A percentile compares a stretch with the other conserved stretches of the same genome.
Conservation (phyloP, 2,113 vertebrate genomes). For the Beaufortia kweichowensis region DNA sequence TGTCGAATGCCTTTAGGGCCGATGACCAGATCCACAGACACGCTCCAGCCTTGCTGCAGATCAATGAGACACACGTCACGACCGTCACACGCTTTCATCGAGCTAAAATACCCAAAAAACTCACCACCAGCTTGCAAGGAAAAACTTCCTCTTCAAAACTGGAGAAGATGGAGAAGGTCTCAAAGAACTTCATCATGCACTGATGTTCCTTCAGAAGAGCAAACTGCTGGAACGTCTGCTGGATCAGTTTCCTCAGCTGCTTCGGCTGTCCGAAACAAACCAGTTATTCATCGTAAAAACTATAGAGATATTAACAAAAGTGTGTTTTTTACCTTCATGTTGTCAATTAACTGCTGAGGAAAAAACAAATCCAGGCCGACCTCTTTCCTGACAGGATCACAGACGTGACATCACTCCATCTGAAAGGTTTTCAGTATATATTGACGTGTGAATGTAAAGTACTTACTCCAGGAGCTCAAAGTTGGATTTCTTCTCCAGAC, state of each 20-base stretch:
- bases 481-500: conserved; percentile 93
- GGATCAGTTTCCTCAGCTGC: conserved; percentile 84
- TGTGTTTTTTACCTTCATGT: conserved; percentile 87
- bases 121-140: conserved; percentile 81
- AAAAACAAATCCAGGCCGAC: conserved; percentile 92
- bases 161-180: conserved; percentile 74
- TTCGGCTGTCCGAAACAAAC: conserved; percentile 66
- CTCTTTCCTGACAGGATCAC: conserved; percentile 78
- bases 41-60: conserved; percentile 85
- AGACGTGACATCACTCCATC: background rate
- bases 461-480: conserved; percentile 92
- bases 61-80: background rate
- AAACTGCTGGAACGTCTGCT: conserved; percentile 85
- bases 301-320: background rate
- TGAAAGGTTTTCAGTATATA: too few species aligned
- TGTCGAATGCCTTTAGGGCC: conserved; percentile 89
- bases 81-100: too few species aligned
- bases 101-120: too few species aligned
- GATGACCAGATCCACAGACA: conserved; percentile 89
- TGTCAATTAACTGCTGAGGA: conserved; percentile 85
- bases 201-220: conserved; percentile 78
- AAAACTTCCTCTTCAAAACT: conserved; percentile 82
- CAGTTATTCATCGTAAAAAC: background rate
- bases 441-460: too few species aligned
- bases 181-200: conserved; percentile 82